Base-by-base conservation (phyloP, 2,113 vertebrate genomes). In the Brachyistius frenatus region DNA sequence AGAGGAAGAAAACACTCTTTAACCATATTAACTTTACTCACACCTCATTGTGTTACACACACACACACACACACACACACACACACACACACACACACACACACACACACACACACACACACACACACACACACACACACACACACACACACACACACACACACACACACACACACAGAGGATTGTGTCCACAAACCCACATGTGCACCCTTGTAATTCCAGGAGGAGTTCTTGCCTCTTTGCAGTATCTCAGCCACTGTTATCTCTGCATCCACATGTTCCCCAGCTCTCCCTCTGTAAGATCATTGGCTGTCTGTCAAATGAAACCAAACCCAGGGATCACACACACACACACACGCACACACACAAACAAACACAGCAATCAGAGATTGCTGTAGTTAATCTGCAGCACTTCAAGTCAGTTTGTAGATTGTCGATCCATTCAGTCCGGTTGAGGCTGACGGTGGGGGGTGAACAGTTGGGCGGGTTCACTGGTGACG, bases 241-340 rank as follows among this genome's bases (percentile, higher is more conserved):
- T 72, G 69, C 66, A 57, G 57, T 65, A 78, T 80, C 78, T 76
- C 65, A 72, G 61, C n/a, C 6, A 14, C 60, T 46, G 81, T 81
- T 90, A 88, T 90, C 89, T 83, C 78, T 68, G 85, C 73, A 82
- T 84, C 71, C 83, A 77, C 80, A 88, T 88, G 85, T 62, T 80
- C 58, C 66, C 36, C 30, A 16, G 49, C 15, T 16, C 46, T 61
- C 58, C 68, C 87, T 67, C 56, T 60, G 64, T 14, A 32, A 33
- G 46, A 74, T 68, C 69, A 77, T 77, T 80, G 78, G 78, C 76
- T 75, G 75, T 61, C 55, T 65, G 37, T 86, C 78, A 80, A 79
- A 81, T 72, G 76, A 86, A 70, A 73, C 83, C 72, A 67, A 56
- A 73, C 49, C 64, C 13, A 16, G 30, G 16, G 62, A 50, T 68